Percentiles rank a stretch among this genome's conserved stretches.
phyloP scores from a whole-genome alignment of 2,113 vertebrate species.

The Nestor notabilis region DNA sequence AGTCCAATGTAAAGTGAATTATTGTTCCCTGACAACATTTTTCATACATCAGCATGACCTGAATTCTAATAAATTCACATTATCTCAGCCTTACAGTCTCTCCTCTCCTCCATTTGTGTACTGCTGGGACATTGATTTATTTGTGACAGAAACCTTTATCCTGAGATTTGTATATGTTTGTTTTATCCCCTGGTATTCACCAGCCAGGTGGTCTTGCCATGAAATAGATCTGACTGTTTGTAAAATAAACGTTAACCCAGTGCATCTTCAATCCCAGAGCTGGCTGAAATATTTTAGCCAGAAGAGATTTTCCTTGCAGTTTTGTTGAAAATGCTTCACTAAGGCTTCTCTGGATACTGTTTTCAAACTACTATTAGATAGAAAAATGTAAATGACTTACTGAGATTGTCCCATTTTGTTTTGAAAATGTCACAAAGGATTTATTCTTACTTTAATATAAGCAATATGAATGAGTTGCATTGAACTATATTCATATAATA shows the following conservation, averaged over 20 bases:
- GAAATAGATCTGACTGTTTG: neutral
- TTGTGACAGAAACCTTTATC: neutral
- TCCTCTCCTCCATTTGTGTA: neutral
- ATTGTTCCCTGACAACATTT: neutral
- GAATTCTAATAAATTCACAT: neutral
- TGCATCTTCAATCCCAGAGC: neutral
- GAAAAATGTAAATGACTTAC: slow-evolving; percentile 14
- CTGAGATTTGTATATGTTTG: neutral
- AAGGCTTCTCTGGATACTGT: neutral
- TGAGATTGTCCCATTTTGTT: slow-evolving; percentile 52
- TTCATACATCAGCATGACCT: neutral
- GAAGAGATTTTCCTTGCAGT: neutral
- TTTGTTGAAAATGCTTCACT: neutral
- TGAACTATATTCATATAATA: slow-evolving; percentile 1
- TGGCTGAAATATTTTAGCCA: neutral
- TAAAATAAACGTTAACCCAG: slow-evolving; percentile 11
- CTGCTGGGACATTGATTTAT: neutral
- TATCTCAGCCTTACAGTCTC: neutral
- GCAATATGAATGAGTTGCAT: neutral
- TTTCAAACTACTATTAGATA: slow-evolving; percentile 28
- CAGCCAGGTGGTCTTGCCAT: neutral
- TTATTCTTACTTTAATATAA: slow-evolving; percentile 41
- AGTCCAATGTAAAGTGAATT: slow-evolving; percentile 2
- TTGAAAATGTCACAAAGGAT: slow-evolving; percentile 27
- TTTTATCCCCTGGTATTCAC: neutral